These are phyloP conservation scores for Pithecia hirsuta DNA, from an alignment of 2,797 vertebrate genomes.

Conservation along the genomic window DNA sequence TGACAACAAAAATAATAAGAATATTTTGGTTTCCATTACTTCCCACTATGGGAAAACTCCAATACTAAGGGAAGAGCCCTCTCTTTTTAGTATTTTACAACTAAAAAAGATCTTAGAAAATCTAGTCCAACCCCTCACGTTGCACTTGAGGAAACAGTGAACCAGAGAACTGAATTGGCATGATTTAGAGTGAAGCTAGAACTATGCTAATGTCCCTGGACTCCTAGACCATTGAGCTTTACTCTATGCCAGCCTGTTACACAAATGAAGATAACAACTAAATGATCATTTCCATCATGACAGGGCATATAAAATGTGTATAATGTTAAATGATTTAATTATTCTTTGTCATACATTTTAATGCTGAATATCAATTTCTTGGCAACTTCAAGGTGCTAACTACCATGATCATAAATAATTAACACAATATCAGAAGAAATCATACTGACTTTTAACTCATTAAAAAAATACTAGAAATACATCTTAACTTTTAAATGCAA, in stretches of 20 bases:
- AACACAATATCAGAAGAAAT: constrained; percentile 8
- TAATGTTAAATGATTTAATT: background rate
- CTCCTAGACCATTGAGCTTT: background rate
- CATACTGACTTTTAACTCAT: background rate
- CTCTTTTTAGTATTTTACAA: background rate
- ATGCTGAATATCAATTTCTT: background rate
- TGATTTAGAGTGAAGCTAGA: background rate
- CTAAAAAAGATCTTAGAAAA: background rate
- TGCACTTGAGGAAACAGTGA: background rate
- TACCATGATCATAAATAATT: constrained; percentile 17
- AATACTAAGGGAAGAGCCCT: background rate
- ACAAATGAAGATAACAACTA: background rate
- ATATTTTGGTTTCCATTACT: background rate
- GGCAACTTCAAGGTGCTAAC: background rate
- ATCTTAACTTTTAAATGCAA: constrained; percentile 38
- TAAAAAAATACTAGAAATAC: constrained; percentile 8
- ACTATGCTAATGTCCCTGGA: background rate
- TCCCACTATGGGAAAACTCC: background rate
- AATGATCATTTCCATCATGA: background rate
- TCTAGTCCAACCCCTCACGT: background rate
- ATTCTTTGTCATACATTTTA: background rate
- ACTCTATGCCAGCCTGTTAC: background rate
- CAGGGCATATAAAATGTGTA: background rate
- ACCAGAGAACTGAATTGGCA: background rate
- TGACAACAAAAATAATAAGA: background rate